phyloP scores from a whole-genome alignment of 2,888 invertebrate genomes.

The Pammene fasciana region DNA sequence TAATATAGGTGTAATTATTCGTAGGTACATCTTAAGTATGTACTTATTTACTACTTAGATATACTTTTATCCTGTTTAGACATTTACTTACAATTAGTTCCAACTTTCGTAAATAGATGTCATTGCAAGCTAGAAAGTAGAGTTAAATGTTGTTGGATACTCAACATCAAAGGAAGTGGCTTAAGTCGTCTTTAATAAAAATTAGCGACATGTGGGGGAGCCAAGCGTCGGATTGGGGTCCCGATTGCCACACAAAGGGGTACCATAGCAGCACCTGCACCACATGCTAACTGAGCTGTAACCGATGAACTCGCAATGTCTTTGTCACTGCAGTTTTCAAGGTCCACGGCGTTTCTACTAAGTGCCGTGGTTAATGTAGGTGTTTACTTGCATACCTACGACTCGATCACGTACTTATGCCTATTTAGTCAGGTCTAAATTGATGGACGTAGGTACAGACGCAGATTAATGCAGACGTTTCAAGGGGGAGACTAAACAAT shows the following conservation, averaged over 20 bases:
- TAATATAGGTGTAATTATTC: not conserved
- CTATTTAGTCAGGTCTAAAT: slow-evolving; percentile 2
- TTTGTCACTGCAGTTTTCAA: slow-evolving; percentile 41
- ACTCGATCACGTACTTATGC: slow-evolving; percentile 5
- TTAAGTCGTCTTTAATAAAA: slow-evolving; percentile 1
- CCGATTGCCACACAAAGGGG: slow-evolving; percentile 28
- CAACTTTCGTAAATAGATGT: slow-evolving; percentile 24
- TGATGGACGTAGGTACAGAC: not conserved
- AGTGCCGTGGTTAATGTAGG: slow-evolving; percentile 19
- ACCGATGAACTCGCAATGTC: slow-evolving; percentile 37
- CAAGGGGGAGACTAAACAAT: too few relatives aligned
- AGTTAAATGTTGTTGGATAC: not conserved
- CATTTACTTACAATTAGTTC: not conserved
- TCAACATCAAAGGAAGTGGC: not conserved
- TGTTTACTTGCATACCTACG: not conserved
- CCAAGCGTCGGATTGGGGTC: slow-evolving; percentile 9
- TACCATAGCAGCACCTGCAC: slow-evolving; percentile 41
- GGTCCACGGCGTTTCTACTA: slow-evolving; percentile 37
- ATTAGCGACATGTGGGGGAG: slow-evolving; percentile 12
- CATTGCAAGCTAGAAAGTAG: slow-evolving; percentile 11
- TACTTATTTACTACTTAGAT: too few relatives aligned
- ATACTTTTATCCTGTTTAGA: too few relatives aligned
- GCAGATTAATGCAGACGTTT: too few relatives aligned
- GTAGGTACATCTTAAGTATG: too few relatives aligned
- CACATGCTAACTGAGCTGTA: slow-evolving; percentile 43